Base-by-base conservation (phyloP, 2,113 vertebrate species). In the Hiodon alosoides region DNA sequence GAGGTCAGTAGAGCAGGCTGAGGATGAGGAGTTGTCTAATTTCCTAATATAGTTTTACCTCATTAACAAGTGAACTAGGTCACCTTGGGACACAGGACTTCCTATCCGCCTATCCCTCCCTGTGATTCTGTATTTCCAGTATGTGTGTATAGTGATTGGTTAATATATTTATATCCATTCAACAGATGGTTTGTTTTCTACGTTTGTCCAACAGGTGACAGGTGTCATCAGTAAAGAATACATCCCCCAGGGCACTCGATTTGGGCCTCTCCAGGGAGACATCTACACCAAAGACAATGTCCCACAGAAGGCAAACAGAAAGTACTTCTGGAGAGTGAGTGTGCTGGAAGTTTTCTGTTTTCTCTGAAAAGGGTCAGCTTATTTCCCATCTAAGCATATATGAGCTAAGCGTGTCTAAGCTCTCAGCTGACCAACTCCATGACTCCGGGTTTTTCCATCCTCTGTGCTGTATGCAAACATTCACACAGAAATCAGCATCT, bases 301-400 rank as follows among this genome's bases (percentile, higher is more conserved):
- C 4, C 90, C 90, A 4, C 87, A 87, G n/a, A 83, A 87, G 57
- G 84, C 87, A 77, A 91, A 89, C 85, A 81, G 88, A 66, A 92
- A 92, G 78, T 90, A 91, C 83, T 91, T 92, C 79, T 93, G 92
- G 92, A 89, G 88, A 86, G 92, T 93, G 82, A 89, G 87, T 78
- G 4, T 66, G 31, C 31, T 31, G 31, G 31, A 31, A 31, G 31
- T 31, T 31, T 31, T 31, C 31, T 31, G 31, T 31, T 31, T 31
- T 31, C 31, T 31, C 31, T 31, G 31, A 31, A 31, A 31, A 31
- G 31, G 31, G 31, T 31, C 31, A 31, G 31, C 31, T 31, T 31
- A 31, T 31, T 31, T 31, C 31, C 31, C 31, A 31, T 31, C 31
- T 31, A 31, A 31, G 31, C 60, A n/a, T 65, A 7, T 17, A 10